Base-by-base conservation (phyloP, 2,888 invertebrate species). In the Machimus rusticus region DNA sequence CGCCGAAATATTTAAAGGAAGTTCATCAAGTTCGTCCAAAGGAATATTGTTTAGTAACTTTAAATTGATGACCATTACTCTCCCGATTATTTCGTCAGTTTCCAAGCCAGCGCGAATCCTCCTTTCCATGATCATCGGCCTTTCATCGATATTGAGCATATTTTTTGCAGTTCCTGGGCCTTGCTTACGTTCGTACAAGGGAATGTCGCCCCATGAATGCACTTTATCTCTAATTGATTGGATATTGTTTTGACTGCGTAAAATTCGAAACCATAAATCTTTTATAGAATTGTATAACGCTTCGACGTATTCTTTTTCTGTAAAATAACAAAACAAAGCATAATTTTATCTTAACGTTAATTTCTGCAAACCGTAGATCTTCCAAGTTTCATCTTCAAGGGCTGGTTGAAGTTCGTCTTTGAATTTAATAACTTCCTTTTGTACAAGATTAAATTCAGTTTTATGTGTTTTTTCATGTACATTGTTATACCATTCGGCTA, bases 401-500 rank as follows among this genome's bases (percentile, higher is more conserved):
- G 97, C 95, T 9, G 95, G 93, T 78, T 95, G 93, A 88, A 98
- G 94, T 85, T 95, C 93, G 1, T 92, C 90, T 91, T 98, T 97
- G 86, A 98, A 96, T n/a, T 94, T 94, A 1, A 94, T 93, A 88
- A 98, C 94, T 92, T 98, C 97, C 86, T 95, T 94, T 89, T 95
- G 94, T 87, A 98, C 95, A 55, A 98, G 94, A 28, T 95, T 94
- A 88, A 95, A 95, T 92, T 98, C 98, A 0, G 96, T 96, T 86
- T 94, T 94, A 78, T 96, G 95, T 37, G 96, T 95, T n/a, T 95
- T 94, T 31, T 93, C 94, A 81, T 96, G 94, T 74, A 98, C 95
- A 89, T 95, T 95, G 91, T 98, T 98, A 92, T 98, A 98, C 96
- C 97, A 95, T 77, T 95, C 94, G 5, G 95, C 94, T n/a, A 95